phyloP scores from a whole-genome alignment of 2,113 vertebrate genomes.

The Rhinoderma darwinii region DNA sequence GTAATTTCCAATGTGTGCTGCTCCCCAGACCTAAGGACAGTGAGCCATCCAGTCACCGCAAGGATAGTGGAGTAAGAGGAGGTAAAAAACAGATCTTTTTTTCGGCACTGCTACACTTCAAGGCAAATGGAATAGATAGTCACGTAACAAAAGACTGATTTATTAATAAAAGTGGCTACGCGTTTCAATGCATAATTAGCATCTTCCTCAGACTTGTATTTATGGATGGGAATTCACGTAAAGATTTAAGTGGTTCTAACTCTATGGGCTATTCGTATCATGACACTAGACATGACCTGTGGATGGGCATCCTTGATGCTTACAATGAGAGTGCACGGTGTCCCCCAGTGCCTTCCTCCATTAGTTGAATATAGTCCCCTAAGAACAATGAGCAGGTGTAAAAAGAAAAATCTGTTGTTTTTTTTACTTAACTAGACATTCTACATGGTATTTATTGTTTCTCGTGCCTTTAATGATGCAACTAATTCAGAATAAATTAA shows the following conservation, averaged over 20 bases:
- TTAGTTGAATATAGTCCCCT: background rate
- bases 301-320: background rate
- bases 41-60: no score
- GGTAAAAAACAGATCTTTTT: no score
- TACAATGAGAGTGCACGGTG: background rate
- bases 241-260: background rate
- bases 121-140: no score
- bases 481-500: background rate
- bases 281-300: background rate
- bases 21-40: no score
- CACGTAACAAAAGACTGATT: no score
- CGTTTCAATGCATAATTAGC: no score
- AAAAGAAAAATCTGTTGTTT: background rate
- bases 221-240: background rate
- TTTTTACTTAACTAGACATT: background rate
- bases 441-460: background rate
- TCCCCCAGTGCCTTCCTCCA: background rate
- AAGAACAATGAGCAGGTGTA: background rate
- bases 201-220: no score
- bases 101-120: no score
- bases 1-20: no score
- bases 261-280: background rate
- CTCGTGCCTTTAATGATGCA: background rate
- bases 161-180: no score
- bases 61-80: no score